Percentiles rank a stretch among this genome's conserved stretches.
Conservation (phyloP, 2,113 vertebrate genomes). For the Eretmochelys imbricata region DNA sequence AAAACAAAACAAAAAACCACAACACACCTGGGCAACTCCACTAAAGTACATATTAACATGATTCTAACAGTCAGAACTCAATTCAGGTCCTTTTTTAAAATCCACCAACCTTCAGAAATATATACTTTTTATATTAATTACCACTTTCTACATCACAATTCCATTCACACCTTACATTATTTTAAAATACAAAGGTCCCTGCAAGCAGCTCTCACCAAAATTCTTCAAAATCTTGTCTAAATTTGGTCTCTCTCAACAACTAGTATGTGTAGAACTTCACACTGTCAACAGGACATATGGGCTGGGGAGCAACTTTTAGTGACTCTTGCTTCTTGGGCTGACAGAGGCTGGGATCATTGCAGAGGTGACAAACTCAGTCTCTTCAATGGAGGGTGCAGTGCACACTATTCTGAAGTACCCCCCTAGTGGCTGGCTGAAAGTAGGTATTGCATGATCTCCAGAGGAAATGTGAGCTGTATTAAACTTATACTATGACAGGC, state of each 20-base stretch:
- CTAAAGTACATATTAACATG: constrained; percentile 39
- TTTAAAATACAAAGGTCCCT: constrained; percentile 66
- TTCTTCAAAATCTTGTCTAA: constrained; percentile 63
- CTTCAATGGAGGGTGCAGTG: background rate
- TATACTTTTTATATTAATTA: constrained; percentile 62
- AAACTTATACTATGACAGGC: background rate
- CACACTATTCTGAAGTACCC: background rate
- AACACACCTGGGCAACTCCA: constrained; percentile 61
- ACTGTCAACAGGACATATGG: constrained; percentile 49
- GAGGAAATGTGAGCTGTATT: constrained; percentile 28
- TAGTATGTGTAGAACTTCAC: background rate
- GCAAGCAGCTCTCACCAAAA: constrained; percentile 71
- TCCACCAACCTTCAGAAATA: constrained; percentile 51
- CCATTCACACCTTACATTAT: constrained; percentile 66
- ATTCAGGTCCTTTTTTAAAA: constrained; percentile 34
- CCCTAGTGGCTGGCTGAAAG: constrained; percentile 45
- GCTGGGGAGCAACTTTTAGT: constrained; percentile 49
- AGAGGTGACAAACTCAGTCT: constrained; percentile 48
- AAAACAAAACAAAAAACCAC: background rate
- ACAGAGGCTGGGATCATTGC: constrained; percentile 28
- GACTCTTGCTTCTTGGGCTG: constrained; percentile 50
- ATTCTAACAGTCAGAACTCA: constrained; percentile 54
- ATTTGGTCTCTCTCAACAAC: constrained; percentile 56
- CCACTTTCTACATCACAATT: constrained; percentile 64
- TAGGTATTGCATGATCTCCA: constrained; percentile 28